Percentiles rank a stretch among this genome's conserved stretches.
Conservation (phyloP, 37 sponge, comb jelly and placozoan genomes). For the Ianthella basta region DNA sequence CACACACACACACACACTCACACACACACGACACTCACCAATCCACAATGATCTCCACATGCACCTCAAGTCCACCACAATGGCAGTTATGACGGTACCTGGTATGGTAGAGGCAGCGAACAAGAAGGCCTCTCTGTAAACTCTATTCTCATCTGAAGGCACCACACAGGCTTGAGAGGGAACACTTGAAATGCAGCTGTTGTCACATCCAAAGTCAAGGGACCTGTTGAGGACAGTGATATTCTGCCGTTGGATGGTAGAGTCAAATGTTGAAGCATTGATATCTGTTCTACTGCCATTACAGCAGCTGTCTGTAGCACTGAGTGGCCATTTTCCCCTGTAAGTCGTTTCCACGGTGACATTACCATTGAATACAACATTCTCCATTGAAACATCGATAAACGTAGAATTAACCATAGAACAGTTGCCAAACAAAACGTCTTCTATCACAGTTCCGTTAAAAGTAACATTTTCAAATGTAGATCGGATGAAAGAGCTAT, state of each 20-base stretch:
- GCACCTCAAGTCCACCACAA: conserved; percentile 56
- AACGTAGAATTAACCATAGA: conserved; percentile 22
- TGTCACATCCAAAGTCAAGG: too few species aligned
- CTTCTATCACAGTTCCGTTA: not conserved
- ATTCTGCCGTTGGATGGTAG: too few species aligned
- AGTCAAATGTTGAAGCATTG: too few species aligned
- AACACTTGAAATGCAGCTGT: too few species aligned
- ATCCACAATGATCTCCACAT: conserved; percentile 71
- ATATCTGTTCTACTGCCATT: too few species aligned
- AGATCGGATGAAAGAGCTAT: conserved; percentile 12
- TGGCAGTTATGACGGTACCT: conserved; percentile 60
- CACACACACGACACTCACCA: conserved; percentile 42
- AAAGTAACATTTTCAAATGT: conserved; percentile 35
- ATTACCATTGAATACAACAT: too few species aligned
- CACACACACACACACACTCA: not conserved
- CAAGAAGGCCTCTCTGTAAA: conserved; percentile 57
- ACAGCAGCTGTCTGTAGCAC: not conserved
- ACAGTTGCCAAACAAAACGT: conserved; percentile 1
- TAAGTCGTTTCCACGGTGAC: too few species aligned
- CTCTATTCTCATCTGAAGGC: not conserved
- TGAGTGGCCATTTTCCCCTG: not conserved
- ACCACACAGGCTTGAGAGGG: too few species aligned
- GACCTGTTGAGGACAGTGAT: too few species aligned
- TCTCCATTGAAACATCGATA: not conserved
- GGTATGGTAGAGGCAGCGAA: conserved; percentile 52